A percentile compares a stretch with the other conserved stretches of the same genome.
These are phyloP conservation scores for Acanthurus tractus DNA, from an alignment of 2,797 vertebrate species.

Conservation along the genomic window DNA sequence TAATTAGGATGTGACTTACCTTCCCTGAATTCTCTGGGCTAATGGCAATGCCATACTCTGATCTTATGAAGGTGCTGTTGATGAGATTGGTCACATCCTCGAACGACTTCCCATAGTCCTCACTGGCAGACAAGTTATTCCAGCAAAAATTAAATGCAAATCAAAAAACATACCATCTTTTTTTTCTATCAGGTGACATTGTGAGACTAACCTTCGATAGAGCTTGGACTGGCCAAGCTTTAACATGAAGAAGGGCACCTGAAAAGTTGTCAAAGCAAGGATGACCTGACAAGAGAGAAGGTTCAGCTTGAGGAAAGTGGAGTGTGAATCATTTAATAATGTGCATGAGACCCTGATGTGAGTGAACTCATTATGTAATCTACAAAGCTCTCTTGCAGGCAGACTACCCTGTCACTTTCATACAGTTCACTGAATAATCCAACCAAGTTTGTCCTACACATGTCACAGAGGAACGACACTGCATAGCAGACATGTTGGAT, in stretches of 20 bases:
- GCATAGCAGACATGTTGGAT: background rate
- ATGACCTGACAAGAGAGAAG: slow-evolving; percentile 87
- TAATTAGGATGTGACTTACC: slow-evolving; percentile 79
- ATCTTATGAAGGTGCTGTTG: slow-evolving; percentile 94
- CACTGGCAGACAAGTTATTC: slow-evolving; percentile 78
- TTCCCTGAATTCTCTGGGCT: slow-evolving; percentile 93
- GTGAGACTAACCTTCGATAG: slow-evolving; percentile 89
- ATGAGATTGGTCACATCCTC: slow-evolving; percentile 91
- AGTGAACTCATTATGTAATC: slow-evolving; percentile 21
- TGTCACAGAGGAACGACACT: slow-evolving; percentile 15
- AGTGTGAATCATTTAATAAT: slow-evolving; percentile 32
- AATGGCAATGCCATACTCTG: slow-evolving; percentile 94
- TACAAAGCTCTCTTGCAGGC: slow-evolving; percentile 2
- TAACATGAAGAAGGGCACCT: slow-evolving; percentile 91
- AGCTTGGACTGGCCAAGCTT: slow-evolving; percentile 93
- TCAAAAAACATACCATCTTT: slow-evolving; percentile 1
- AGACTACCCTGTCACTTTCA: background rate
- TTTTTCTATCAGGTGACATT: background rate
- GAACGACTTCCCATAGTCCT: slow-evolving; percentile 95
- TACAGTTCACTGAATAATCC: slow-evolving; percentile 3
- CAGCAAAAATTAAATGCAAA: slow-evolving; percentile 39
- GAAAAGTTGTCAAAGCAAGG: slow-evolving; percentile 93
- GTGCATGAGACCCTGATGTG: background rate
- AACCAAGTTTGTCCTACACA: background rate
- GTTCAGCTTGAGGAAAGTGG: slow-evolving; percentile 32